phyloP scores from a whole-genome alignment of 2,113 vertebrate genomes.

The Engystomops pustulosus region DNA sequence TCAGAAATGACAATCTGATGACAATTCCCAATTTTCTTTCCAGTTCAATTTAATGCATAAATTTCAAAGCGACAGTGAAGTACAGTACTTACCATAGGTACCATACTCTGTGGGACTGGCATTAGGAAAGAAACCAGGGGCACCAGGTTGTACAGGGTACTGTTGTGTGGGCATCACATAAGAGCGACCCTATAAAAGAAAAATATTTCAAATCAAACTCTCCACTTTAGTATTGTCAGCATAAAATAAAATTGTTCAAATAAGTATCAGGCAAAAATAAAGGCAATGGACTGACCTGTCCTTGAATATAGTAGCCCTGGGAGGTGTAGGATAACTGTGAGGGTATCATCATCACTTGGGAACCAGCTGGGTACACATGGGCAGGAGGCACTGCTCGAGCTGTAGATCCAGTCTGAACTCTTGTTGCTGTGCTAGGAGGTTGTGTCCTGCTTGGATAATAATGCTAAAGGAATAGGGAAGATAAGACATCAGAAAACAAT shows the following conservation, averaged over 20 bases:
- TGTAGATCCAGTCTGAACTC: conserved; percentile 83
- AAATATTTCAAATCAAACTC: not conserved
- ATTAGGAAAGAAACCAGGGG: conserved; percentile 90
- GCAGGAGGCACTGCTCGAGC: conserved; percentile 88
- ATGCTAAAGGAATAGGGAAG: conserved; percentile 74
- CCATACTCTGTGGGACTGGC: conserved; percentile 92
- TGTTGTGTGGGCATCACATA: conserved; percentile 92
- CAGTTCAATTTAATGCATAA: not conserved
- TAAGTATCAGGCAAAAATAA: no score
- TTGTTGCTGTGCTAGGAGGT: conserved; percentile 85
- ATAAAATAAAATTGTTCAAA: no score
- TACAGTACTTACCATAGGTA: conserved; percentile 87
- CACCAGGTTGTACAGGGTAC: conserved; percentile 88
- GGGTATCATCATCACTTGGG: conserved; percentile 98
- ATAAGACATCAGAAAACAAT: no score
- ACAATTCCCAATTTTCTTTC: no score
- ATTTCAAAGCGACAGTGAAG: not conserved
- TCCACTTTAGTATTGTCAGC: no score
- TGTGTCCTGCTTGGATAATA: conserved; percentile 88
- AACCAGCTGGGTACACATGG: conserved; percentile 91
- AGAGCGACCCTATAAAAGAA: conserved; percentile 81
- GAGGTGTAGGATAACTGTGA: conserved; percentile 90
- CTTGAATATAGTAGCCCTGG: conserved; percentile 92
- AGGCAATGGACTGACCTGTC: conserved; percentile 81
- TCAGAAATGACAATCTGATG: no score